Evolutionary conservation across 2,113 vertebrate species (phyloP), one percentile per base, ranked within the genome.

Genomic region (Corythornis madagascariensis): DNA sequence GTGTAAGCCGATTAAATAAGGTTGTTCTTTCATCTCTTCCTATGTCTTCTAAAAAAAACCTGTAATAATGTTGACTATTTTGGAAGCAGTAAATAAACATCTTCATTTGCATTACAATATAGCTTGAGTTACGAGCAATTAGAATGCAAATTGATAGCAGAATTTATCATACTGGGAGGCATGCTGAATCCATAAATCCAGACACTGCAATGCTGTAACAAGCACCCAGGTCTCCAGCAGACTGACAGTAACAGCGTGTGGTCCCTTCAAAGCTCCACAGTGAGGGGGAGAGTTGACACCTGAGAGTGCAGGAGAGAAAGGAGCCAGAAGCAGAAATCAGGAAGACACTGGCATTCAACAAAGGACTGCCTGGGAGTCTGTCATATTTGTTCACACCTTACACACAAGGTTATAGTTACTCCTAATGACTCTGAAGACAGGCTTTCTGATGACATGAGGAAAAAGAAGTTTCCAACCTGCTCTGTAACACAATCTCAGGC

Each of bases 201-300:
- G 19, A 35, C 33, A 10, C 31, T 56, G 84, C 61, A 20, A 2
- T 10, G 38, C 9, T 26, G 2, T 17, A 28, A 28, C 35, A 22
- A 42, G 48, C 2, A 10, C 55, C 9, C 29, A 22, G 26, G 14
- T 4, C 35, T 60, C 67, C 59, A 73, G 71, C 26, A 75, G 47
- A 53, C 13, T 1, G 0, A 18, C 47, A 16, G 22, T 21, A 71
- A 42, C 31, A 33, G 31, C 9, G 1, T 1, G 3, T 1, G 14
- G 6, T 6, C 17, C 40, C 18, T 75, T n/a, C 0, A 0, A 7
- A 45, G 5, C 28, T 25, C 40, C 0, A 0, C 26, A 22, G 26
- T 71, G n/a, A 40, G 2, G 16, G 11, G 8, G 11, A 35, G 22
- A 61, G 26, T 3, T 11, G 40, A 47, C 10, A 69, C 7, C 48